A percentile compares a stretch with the other conserved stretches of the same genome.
phyloP scores from a whole-genome alignment of 1,140 invertebrate genomes.

The Chrysoperla carnea region DNA sequence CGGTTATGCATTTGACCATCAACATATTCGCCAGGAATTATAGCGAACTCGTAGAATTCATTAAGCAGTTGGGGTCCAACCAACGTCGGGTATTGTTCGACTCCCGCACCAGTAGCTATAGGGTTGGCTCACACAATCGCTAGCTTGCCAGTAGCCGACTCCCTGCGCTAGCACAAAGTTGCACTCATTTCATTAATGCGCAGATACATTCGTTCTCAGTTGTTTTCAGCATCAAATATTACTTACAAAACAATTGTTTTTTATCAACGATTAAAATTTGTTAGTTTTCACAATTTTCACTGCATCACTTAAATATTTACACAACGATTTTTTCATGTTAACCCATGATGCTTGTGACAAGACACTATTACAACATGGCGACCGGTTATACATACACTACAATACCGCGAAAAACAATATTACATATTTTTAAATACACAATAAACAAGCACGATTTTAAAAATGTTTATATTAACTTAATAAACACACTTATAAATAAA shows the following conservation, averaged over 20 bases:
- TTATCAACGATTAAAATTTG: too few relatives aligned
- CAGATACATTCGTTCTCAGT: conserved; percentile 13
- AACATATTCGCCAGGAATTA: conserved; percentile 10
- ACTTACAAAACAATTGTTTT: background rate
- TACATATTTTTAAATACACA: too few relatives aligned
- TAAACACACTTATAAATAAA: too few relatives aligned
- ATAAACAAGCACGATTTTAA: too few relatives aligned
- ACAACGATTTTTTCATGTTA: conserved; percentile 14
- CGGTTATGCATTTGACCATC: conserved; percentile 9
- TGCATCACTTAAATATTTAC: conserved; percentile 7
- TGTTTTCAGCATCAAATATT: conserved; percentile 4
- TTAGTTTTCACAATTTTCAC: background rate
- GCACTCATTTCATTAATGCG: conserved; percentile 19
- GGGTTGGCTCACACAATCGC: conserved; percentile 11
- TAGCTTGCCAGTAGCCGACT: conserved; percentile 19
- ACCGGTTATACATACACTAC: conserved; percentile 11
- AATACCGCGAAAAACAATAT: too few relatives aligned
- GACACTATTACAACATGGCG: conserved; percentile 21
- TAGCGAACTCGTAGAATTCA: conserved; percentile 4
- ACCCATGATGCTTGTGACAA: conserved; percentile 23
- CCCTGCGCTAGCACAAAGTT: conserved; percentile 20
- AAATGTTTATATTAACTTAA: too few relatives aligned
- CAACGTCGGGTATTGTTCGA: conserved; percentile 14
- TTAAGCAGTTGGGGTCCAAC: conserved; percentile 7
- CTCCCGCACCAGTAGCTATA: conserved; percentile 13